Evolutionary conservation across 2,888 invertebrate species (phyloP), one percentile per base, ranked within the genome.

Genomic region (Drosophila imparisetae): DNA sequence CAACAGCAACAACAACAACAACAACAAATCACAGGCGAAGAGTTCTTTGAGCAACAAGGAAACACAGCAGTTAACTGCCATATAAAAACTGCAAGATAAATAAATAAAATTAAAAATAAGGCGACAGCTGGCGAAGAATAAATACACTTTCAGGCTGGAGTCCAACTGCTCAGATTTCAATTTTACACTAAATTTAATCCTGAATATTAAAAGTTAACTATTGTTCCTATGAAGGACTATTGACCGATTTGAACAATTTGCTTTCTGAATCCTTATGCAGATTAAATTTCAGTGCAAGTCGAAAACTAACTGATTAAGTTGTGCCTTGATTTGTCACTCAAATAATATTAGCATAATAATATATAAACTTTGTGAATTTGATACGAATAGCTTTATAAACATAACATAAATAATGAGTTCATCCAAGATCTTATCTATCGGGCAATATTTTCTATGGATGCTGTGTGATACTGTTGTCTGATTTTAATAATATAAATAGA

Each of bases 31-130:
- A 57, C 50, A 68, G 58, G 40, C 70, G 68, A 34, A 69, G 72
- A 59, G 80, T 85, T 84, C 86, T 87, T 67, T 72, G 30, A 72
- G 68, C 72, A 67, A 76, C 79, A 72, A 81, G 89, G 87, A 86
- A 89, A 89, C 79, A 62, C 73, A 90, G 75, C 78, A 76, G 78
- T 81, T 79, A 82, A 75, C 66, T 67, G 70, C 65, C 75, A 59
- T 58, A 66, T 38, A 71, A 71, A 57, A 52, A 53, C 50, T 15
- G 18, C 7, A 60, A 42, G 32, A 18, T 4, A 45, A 42, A 24
- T 18, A 18, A 21, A 15, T 24, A 2, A 68, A 38, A 45, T 40
- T 11, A 54, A 38, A 53, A 13, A 7, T 48, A 38, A 21, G 8
- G 24, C 4, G 21, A 15, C 45, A 45, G 7, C 13, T 7, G 15